Evolutionary conservation across 2,888 invertebrate species (phyloP).

Genomic region (Hyles lineata): DNA sequence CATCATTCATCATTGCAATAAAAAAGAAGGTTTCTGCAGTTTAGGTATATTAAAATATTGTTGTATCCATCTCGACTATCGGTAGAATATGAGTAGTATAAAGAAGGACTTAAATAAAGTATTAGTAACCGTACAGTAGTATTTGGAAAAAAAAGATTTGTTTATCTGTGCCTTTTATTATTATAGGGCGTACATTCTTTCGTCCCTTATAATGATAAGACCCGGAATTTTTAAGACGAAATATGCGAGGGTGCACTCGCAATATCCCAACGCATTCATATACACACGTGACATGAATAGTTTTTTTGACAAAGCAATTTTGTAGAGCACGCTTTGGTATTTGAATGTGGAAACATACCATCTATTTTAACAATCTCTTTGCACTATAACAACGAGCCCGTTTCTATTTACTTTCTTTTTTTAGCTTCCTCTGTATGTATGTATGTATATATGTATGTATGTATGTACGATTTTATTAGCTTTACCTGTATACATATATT

Average conservation of each 20-base stretch:
- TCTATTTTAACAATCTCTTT: neutral
- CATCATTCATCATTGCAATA: too few species aligned
- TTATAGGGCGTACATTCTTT: neutral
- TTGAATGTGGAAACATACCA: neutral
- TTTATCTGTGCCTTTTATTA: neutral
- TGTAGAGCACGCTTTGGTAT: neutral
- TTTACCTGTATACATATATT: too few species aligned
- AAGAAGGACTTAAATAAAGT: too few species aligned
- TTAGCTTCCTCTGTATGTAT: too few species aligned
- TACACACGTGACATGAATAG: neutral
- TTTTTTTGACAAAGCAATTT: conserved; percentile 2
- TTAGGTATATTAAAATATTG: too few species aligned
- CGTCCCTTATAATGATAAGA: neutral
- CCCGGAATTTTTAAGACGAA: conserved; percentile 1
- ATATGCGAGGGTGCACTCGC: neutral
- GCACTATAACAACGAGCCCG: neutral
- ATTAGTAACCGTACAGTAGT: too few species aligned
- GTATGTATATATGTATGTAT: too few species aligned
- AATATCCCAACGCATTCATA: neutral
- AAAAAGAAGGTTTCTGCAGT: too few species aligned
- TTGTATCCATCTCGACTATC: too few species aligned
- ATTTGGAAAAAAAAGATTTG: neutral
- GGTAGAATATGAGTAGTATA: too few species aligned
- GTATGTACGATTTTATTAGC: too few species aligned
- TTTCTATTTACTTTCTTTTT: neutral